Conservation (phyloP, 2,888 invertebrate species). For the Drosophila colorata region DNA sequence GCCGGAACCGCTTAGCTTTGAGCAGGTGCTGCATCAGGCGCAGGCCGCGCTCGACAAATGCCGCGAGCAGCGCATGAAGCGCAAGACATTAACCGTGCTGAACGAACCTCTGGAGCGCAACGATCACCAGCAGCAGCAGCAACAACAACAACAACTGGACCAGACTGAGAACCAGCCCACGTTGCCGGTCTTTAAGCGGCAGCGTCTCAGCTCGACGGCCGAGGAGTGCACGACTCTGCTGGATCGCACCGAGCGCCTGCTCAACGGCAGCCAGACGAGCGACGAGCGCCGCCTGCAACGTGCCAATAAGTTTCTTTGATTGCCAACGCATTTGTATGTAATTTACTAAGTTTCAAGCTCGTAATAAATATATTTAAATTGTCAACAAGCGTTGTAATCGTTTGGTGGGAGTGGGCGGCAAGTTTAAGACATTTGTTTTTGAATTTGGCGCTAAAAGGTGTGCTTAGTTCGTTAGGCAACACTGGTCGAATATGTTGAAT, state of each 20-base stretch:
- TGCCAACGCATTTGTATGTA: not conserved
- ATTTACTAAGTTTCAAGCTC: not conserved
- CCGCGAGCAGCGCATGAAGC: constrained; percentile 5
- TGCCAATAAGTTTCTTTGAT: constrained; percentile 44
- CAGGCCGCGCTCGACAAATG: constrained; percentile 31
- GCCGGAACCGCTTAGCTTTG: constrained; percentile 13
- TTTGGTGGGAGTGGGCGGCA: not conserved
- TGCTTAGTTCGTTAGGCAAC: not conserved
- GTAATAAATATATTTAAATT: constrained; percentile 1
- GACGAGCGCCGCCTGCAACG: constrained; percentile 42
- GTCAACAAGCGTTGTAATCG: not conserved
- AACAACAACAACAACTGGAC: constrained; percentile 1
- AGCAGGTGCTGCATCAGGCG: constrained; percentile 44
- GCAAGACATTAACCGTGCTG: constrained; percentile 26
- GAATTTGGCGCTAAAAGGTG: constrained; percentile 4
- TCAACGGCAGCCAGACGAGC: constrained; percentile 7
- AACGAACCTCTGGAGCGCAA: constrained; percentile 33
- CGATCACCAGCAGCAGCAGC: constrained; percentile 1
- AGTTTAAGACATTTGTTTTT: not conserved
- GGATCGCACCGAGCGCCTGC: constrained; percentile 26
- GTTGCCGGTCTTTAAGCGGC: constrained; percentile 26
- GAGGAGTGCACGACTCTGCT: constrained; percentile 10
- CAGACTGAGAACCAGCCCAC: constrained; percentile 20
- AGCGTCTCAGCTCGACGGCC: not conserved
- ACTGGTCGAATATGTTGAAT: too few relatives aligned